Percentiles rank a stretch among this genome's conserved stretches.
These are phyloP conservation scores for Trichoplusia ni DNA, from an alignment of 1,140 invertebrate genomes.

Conservation along the genomic window DNA sequence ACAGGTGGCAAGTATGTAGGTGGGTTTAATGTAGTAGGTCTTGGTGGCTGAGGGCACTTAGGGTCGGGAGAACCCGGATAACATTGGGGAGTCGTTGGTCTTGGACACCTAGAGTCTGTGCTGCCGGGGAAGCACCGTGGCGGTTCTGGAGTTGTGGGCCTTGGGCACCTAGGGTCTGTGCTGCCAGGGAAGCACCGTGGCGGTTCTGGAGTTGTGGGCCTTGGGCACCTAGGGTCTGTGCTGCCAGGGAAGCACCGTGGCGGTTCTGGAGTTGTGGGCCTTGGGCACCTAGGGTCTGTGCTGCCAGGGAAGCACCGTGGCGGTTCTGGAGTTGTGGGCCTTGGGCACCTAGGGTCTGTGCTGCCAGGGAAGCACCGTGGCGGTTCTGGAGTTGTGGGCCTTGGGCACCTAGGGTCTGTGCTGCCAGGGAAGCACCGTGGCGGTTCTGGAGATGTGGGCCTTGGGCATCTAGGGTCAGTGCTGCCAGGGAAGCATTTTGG, in stretches of 20 bases:
- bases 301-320: not conserved
- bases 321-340: not conserved
- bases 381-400: conserved; percentile 1
- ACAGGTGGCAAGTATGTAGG: conserved; percentile 43
- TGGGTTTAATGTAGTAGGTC: conserved; percentile 38
- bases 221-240: not conserved
- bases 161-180: conserved; percentile 66
- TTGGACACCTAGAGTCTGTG: conserved; percentile 39
- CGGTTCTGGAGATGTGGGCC: not conserved
- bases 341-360: not conserved
- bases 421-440: conserved; percentile 8
- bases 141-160: conserved; percentile 41
- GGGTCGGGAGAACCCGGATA: conserved; percentile 37
- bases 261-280: not conserved
- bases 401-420: not conserved
- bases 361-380: not conserved
- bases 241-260: not conserved
- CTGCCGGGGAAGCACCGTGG: conserved; percentile 60
- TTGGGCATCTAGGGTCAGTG: conserved; percentile 2
- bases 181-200: conserved; percentile 67
- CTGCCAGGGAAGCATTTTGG: not conserved
- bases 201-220: conserved; percentile 3
- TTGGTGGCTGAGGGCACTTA: conserved; percentile 34
- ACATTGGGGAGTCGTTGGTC: conserved; percentile 30
- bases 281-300: not conserved